A percentile compares a stretch with the other conserved stretches of the same genome.
Evolutionary conservation across 2,888 invertebrate genomes (phyloP).

Genomic region (Aproaerema taeniolella): DNA sequence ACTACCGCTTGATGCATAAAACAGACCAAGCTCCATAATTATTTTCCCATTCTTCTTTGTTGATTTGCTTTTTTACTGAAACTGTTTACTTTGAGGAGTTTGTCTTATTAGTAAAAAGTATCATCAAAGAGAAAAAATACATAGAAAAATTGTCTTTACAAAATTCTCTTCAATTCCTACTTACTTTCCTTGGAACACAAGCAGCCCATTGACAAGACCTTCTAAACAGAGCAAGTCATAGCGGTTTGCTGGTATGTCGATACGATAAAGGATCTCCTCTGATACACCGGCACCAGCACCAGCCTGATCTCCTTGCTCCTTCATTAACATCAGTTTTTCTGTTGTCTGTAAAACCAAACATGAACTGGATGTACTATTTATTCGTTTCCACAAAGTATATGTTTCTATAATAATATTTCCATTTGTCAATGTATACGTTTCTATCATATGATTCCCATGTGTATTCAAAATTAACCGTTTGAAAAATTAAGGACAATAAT

Average conservation of each 20-base stretch:
- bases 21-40: too few relatives aligned
- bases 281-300: slow-evolving; percentile 82
- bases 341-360: slow-evolving; percentile 81
- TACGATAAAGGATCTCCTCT: slow-evolving; percentile 92
- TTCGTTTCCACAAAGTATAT: too few relatives aligned
- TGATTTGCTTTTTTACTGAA: too few relatives aligned
- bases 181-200: slow-evolving; percentile 92
- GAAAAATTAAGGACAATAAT: too few relatives aligned
- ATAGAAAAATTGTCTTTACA: neutral
- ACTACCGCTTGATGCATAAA: too few relatives aligned
- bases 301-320: slow-evolving; percentile 89
- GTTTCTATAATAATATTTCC: too few relatives aligned
- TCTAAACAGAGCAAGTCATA: slow-evolving; percentile 98
- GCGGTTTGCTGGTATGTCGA: slow-evolving; percentile 98
- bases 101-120: neutral
- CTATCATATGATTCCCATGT: too few relatives aligned
- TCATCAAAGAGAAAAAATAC: neutral
- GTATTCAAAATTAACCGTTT: too few relatives aligned
- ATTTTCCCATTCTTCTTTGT: too few relatives aligned
- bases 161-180: slow-evolving; percentile 29
- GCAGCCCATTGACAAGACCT: slow-evolving; percentile 90
- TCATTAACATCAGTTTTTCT: slow-evolving; percentile 92
- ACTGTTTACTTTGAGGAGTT: too few relatives aligned
- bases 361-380: slow-evolving; percentile 90
- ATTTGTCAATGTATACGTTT: too few relatives aligned